A percentile compares a stretch with the other conserved stretches of the same genome.
Conservation (phyloP, 2,888 invertebrate genomes). For the Ormyrus thymus region DNA sequence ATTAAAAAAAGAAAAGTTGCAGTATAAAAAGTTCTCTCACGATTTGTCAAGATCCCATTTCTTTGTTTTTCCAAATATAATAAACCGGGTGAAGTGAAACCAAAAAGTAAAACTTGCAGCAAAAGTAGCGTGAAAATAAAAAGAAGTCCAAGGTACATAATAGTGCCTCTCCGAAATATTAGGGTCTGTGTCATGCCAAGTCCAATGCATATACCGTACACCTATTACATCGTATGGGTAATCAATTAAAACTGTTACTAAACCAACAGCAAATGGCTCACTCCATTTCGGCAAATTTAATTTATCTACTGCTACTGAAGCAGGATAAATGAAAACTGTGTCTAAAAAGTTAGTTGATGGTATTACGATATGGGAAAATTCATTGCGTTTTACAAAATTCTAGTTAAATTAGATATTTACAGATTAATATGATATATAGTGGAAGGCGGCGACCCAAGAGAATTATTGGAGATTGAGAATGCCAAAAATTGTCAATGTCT, state of each 20-base stretch:
- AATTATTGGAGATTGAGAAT: constrained; percentile 85
- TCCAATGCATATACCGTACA: constrained; percentile 88
- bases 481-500: constrained; percentile 90
- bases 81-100: constrained; percentile 79
- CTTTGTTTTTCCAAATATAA: constrained; percentile 77
- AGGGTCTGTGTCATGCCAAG: constrained; percentile 87
- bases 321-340: constrained; percentile 80
- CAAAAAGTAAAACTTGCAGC: constrained; percentile 83
- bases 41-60: constrained; percentile 76
- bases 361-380: too few species aligned
- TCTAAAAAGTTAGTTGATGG: constrained; percentile 70
- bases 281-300: constrained; percentile 78
- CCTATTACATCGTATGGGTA: constrained; percentile 88
- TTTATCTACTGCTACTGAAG: constrained; percentile 78
- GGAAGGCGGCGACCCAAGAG: constrained; percentile 84
- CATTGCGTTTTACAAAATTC: background rate
- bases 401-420: constrained; percentile 75
- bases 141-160: constrained; percentile 90
- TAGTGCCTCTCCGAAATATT: constrained; percentile 85
- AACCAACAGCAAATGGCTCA: constrained; percentile 82
- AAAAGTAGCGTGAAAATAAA: constrained; percentile 87
- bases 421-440: constrained; percentile 83
- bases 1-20: constrained; percentile 2
- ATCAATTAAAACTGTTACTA: constrained; percentile 84
- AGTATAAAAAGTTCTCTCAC: constrained; percentile 42